These are phyloP conservation scores for Lobophora halterata DNA, from an alignment of 2,888 invertebrate species.

Conservation along the genomic window DNA sequence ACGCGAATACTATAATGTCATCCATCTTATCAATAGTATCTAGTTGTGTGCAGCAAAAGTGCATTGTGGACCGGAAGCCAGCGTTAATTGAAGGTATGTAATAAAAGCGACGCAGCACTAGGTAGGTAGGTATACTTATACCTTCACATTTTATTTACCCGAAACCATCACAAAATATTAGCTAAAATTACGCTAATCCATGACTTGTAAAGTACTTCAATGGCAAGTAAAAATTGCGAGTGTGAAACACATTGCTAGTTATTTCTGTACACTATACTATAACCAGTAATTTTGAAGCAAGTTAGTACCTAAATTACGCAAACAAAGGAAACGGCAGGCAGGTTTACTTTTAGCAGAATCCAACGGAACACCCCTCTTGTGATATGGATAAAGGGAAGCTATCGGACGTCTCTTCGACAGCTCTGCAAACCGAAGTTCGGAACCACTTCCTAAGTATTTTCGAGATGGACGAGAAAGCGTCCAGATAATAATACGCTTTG, in stretches of 20 bases:
- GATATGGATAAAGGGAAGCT: conserved; percentile 45
- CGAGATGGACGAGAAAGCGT: conserved; percentile 37
- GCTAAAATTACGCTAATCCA: too few relatives aligned
- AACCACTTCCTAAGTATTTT: conserved; percentile 57
- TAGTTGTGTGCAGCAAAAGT: conserved; percentile 6
- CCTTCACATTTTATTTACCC: too few relatives aligned
- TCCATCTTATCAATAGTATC: too few relatives aligned
- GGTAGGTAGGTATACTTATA: too few relatives aligned
- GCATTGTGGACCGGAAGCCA: conserved; percentile 6
- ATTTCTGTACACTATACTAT: too few relatives aligned
- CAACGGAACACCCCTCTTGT: conserved; percentile 43
- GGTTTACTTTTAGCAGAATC: conserved; percentile 8
- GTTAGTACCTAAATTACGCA: background rate
- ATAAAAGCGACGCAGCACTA: too few relatives aligned
- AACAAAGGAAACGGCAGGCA: conserved; percentile 1
- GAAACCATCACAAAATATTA: too few relatives aligned
- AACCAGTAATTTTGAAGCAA: too few relatives aligned
- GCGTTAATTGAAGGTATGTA: background rate
- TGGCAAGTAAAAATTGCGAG: too few relatives aligned
- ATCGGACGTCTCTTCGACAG: conserved; percentile 58
- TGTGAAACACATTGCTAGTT: too few relatives aligned
- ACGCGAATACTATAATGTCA: too few relatives aligned
- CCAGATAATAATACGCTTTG: conserved; percentile 36
- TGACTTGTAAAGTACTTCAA: too few relatives aligned
- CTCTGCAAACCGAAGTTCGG: conserved; percentile 58